phyloP scores from a whole-genome alignment of 2,797 vertebrate species.

The Erethizon dorsatum region DNA sequence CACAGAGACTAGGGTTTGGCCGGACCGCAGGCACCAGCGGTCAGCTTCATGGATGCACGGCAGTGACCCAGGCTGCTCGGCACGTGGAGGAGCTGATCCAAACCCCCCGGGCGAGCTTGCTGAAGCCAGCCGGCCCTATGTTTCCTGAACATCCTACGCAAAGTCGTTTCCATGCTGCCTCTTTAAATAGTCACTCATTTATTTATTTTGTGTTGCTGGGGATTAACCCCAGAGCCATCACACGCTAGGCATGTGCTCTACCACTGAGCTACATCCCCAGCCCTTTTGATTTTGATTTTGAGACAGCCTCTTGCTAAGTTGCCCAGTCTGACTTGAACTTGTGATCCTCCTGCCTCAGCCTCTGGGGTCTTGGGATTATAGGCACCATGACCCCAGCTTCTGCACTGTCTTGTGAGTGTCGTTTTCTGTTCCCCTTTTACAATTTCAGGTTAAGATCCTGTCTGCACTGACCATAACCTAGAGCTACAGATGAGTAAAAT shows the following conservation, averaged over 20 bases:
- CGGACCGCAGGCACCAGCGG: not conserved
- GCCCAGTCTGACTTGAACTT: not conserved
- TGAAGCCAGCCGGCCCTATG: accelerated
- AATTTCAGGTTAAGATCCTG: not conserved
- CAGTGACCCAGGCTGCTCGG: not conserved
- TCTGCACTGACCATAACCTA: no score
- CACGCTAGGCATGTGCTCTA: not conserved
- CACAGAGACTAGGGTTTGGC: not conserved
- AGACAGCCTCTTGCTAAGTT: not conserved
- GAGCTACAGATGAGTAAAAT: not conserved
- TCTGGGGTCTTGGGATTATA: not conserved
- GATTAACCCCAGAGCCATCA: not conserved
- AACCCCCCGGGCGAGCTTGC: not conserved
- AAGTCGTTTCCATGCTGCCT: not conserved
- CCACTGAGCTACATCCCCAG: not conserved
- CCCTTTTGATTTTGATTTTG: not conserved
- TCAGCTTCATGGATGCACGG: not conserved
- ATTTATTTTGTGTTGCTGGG: not conserved
- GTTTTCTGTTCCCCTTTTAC: not conserved
- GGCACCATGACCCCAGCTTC: not conserved
- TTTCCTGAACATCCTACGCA: not conserved
- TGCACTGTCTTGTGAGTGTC: not conserved
- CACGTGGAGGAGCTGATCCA: no score
- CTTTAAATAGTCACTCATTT: not conserved
- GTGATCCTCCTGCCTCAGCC: not conserved